Evolutionary conservation across 1,140 invertebrate species (phyloP), one percentile per base, ranked within the genome.

Genomic region (Colletes latitarsis): DNA sequence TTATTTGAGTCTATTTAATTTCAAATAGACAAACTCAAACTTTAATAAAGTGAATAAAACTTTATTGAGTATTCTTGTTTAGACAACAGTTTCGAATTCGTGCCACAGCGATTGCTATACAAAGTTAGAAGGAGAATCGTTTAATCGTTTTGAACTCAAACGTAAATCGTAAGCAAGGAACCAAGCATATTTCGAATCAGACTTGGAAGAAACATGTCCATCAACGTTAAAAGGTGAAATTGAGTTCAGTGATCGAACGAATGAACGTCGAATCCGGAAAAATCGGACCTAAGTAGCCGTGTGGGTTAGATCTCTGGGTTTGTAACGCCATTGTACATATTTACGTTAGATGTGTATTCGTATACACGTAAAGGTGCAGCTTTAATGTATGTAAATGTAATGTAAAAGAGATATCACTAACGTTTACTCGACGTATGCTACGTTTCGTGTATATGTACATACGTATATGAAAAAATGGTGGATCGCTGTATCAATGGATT

Each of bases 301-400:
- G 19, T 39, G 69, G 49, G n/a, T n/a, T n/a, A n/a, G 67, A 55
- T 46, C 41, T 15, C n/a, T 19, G 58, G 68, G n/a, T n/a, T n/a
- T n/a, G n/a, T 62, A 74, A 53, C 62, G 62, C 86, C 77, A 77
- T 81, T 88, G 83, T 89, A 88, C 57, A 89, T 89, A 89, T 41
- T 70, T 66, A 82, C 64, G 53, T 83, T 85, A 87, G 53, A 81
- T 75, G 83, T 88, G 77, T 82, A 83, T 82, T 67, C 63, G 52
- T 85, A 77, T 85, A 83, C 67, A 81, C 76, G 71, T 82, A 69
- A 83, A 78, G 66, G 55, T 79, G 21, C 69, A 89, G 88, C 77
- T 88, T 86, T 85, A 83, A 87, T 75, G 77, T 83, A 82, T 83
- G 79, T 83, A 86, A 76, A 87, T 81, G 73, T 86, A 87, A 85